Base-by-base conservation (phyloP, 1,140 invertebrate species). In the Zophobas morio region DNA sequence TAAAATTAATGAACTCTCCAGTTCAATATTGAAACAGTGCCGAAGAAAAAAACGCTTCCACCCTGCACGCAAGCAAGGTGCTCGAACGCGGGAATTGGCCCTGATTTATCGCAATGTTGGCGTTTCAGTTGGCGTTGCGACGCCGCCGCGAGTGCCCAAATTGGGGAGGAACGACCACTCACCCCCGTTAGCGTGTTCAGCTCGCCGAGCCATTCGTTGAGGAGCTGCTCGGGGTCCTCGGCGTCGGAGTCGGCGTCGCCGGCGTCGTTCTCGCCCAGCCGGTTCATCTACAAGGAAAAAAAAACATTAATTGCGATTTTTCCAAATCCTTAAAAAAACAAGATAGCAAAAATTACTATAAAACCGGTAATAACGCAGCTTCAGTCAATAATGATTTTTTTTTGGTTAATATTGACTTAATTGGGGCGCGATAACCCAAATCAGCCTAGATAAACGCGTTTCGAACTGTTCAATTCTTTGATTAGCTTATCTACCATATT, bases 151-250 rank as follows among this genome's bases (percentile, higher is more conserved):
- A 20, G 20, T 20, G 20, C 20, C 20, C 20, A 20, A 20, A 20
- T 20, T 20, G 20, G 20, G 20, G 20, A 20, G 20, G 20, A 20
- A 20, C 57, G 32, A 37, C 32, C 3, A 91, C 89, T 91, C 83
- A 92, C 91, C 88, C 89, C 88, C 75, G 90, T 90, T 60, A 92
- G 86, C 81, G 84, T 91, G 84, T 92, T 89, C 72, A 92, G 86
- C 85, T 92, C 91, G 56, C 90, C 91, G 1, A 92, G 87, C 90
- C 91, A 92, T 76, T 91, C 90, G 83, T 92, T 91, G 74, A 92
- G 86, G 46, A 92, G 87, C 77, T 90, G 89, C 81, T 92, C 91
- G 6, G 91, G 90, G 86, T 89, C 88, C 82, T 89, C 88, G 76
- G 88, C 86, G 84, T 89, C 88, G 66, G 88, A 89, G 81, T 89